phyloP scores from a whole-genome alignment of 2,113 vertebrate species.

The Mastomys coucha region DNA sequence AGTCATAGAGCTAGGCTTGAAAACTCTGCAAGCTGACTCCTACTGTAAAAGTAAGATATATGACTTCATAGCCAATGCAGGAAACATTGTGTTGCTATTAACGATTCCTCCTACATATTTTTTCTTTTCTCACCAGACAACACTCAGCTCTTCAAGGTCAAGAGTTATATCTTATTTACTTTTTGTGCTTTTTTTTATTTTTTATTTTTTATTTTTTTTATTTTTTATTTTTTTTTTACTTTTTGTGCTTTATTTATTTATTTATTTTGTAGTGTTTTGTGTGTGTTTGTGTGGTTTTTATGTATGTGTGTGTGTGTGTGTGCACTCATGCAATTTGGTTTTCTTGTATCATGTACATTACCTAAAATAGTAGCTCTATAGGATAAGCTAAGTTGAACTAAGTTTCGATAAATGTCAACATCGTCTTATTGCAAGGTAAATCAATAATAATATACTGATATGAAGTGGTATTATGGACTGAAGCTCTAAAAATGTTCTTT shows the following conservation, averaged over 20 bases:
- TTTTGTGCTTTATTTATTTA: neutral
- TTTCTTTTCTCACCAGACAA: neutral
- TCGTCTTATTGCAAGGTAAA: neutral
- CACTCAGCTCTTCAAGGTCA: neutral
- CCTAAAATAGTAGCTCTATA: neutral
- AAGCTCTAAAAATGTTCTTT: neutral
- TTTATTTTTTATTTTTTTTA: too few relatives aligned
- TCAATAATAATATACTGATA: neutral
- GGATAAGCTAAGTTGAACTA: neutral
- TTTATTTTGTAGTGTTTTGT: too few relatives aligned
- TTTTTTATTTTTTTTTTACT: neutral
- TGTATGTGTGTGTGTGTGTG: too few relatives aligned
- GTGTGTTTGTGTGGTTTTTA: too few relatives aligned
- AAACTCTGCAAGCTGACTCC: neutral
- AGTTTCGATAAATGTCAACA: neutral
- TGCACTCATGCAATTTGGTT: neutral
- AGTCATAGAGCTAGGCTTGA: neutral
- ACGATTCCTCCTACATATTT: neutral
- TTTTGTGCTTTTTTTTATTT: neutral
- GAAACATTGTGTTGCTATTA: neutral
- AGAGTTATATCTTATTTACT: neutral
- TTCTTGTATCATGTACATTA: accelerated
- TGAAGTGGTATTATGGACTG: neutral
- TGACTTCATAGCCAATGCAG: neutral
- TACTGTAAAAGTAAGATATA: neutral